These are phyloP conservation scores for Pangasius djambal DNA, from an alignment of 2,797 vertebrate genomes.

Conservation along the genomic window DNA sequence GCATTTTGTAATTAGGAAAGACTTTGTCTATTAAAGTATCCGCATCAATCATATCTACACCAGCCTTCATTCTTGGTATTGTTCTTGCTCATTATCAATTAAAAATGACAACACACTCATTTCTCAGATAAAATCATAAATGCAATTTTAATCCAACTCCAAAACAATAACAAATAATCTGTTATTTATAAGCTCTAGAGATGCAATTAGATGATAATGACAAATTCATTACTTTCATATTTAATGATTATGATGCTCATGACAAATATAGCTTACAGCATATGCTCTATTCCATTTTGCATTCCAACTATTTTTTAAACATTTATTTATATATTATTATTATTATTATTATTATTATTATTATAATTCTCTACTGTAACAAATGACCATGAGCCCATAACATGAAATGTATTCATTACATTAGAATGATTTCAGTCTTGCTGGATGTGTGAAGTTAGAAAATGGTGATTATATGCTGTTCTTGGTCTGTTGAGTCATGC, in stretches of 20 bases:
- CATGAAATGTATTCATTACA: background rate
- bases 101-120: slow-evolving; percentile 42
- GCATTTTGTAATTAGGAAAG: slow-evolving; percentile 24
- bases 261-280: slow-evolving; percentile 17
- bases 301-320: background rate
- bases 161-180: slow-evolving; percentile 43
- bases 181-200: slow-evolving; percentile 48
- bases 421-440: background rate
- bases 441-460: background rate
- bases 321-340: background rate
- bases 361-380: background rate
- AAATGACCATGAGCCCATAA: background rate
- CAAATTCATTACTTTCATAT: slow-evolving; percentile 40
- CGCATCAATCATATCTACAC: slow-evolving; percentile 43
- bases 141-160: slow-evolving; percentile 37
- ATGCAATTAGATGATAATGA: slow-evolving; percentile 59
- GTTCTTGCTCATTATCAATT: slow-evolving; percentile 44
- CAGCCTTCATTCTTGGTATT: slow-evolving; percentile 33
- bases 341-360: background rate
- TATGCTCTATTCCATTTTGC: slow-evolving; percentile 4
- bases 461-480: background rate
- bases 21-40: slow-evolving; percentile 35
- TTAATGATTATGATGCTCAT: background rate
- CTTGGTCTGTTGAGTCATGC: background rate
- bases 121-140: slow-evolving; percentile 49